Conservation (phyloP, 2,113 vertebrate genomes). For the Bufo gargarizans region DNA sequence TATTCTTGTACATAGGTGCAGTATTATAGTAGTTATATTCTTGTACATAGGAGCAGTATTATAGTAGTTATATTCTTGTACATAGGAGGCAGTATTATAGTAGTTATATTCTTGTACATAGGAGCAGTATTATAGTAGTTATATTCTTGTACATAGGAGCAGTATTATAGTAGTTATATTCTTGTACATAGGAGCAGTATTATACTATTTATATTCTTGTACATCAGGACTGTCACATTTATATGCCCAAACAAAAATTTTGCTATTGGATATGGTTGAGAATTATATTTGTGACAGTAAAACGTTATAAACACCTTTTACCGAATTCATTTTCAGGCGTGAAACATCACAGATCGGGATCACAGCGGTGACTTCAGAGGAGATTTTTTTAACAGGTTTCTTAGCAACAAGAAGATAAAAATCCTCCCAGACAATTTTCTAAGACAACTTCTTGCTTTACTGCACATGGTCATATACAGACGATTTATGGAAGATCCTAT, state of each 20-base stretch:
- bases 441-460: background rate
- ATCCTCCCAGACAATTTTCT: background rate
- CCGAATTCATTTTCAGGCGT: background rate
- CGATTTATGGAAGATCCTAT: background rate
- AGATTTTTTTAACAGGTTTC: background rate
- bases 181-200: background rate
- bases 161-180: background rate
- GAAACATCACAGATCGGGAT: background rate
- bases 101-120: background rate
- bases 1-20: background rate
- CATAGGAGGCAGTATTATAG: background rate
- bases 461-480: background rate
- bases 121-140: background rate
- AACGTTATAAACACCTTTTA: conserved; percentile 41
- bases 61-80: background rate
- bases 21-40: background rate
- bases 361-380: background rate
- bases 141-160: background rate
- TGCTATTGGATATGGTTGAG: too few relatives aligned
- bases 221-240: too few relatives aligned
- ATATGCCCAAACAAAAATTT: too few relatives aligned
- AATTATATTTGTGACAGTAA: background rate
- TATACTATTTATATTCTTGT: too few relatives aligned
- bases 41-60: background rate
- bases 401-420: conserved; percentile 9